Percentiles rank a stretch among this genome's conserved stretches.
phyloP scores from a whole-genome alignment of 2,113 vertebrate genomes.

The Gnathonemus longibarbis region DNA sequence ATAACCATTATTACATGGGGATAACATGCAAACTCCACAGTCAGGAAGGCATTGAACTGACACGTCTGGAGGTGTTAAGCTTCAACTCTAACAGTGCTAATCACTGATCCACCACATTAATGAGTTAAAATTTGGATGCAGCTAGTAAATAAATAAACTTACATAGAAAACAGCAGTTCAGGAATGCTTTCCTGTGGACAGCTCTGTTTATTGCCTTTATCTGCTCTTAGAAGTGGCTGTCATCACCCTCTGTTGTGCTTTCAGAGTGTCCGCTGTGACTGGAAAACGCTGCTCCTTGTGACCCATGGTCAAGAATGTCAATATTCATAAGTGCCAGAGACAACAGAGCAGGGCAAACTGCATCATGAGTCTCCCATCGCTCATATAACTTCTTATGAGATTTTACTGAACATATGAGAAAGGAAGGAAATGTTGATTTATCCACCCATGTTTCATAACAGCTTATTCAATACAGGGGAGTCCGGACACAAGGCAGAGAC shows the following conservation, averaged over 20 bases:
- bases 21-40: neutral
- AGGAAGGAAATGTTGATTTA: neutral
- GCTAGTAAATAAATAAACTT: neutral
- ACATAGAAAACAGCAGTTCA: neutral
- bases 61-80: neutral
- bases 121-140: neutral
- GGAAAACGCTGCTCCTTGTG: neutral
- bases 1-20: neutral
- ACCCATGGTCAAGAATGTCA: neutral
- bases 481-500: neutral
- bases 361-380: neutral
- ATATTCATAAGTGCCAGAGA: neutral
- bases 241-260: neutral
- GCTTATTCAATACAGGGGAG: neutral
- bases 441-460: neutral
- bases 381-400: neutral
- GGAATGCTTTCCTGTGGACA: neutral
- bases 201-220: neutral
- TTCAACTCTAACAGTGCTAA: neutral
- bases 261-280: neutral
- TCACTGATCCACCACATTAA: neutral
- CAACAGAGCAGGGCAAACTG: neutral
- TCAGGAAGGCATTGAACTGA: neutral
- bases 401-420: neutral
- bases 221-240: neutral